These are phyloP conservation scores for Megaleporinus macrocephalus DNA, from an alignment of 2,113 vertebrate species.

Conservation along the genomic window DNA sequence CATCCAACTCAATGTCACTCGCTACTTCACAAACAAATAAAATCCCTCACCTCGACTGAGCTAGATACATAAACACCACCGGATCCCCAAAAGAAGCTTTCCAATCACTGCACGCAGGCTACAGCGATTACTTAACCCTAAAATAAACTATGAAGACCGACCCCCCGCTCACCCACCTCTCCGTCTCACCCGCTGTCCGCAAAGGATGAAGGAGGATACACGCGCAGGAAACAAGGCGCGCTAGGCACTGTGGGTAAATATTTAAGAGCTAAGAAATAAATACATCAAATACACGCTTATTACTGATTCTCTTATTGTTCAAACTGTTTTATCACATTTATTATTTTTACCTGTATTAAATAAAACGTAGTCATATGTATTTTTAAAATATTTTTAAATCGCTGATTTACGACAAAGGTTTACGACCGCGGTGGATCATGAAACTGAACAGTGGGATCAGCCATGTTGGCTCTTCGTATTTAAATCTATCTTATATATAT, in stretches of 20 bases:
- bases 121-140: fast-evolving
- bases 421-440: background rate
- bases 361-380: background rate
- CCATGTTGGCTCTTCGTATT: background rate
- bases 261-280: background rate
- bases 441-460: background rate
- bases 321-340: background rate
- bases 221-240: slow-evolving; percentile 24
- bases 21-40: background rate
- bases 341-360: background rate
- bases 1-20: slow-evolving; percentile 1
- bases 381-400: background rate
- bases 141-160: background rate
- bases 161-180: slow-evolving; percentile 22
- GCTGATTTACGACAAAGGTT: background rate
- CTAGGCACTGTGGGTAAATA: slow-evolving; percentile 18
- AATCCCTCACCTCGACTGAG: background rate
- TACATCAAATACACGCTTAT: background rate
- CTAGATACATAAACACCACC: no score
- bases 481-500: no score
- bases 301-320: background rate
- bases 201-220: slow-evolving; percentile 22
- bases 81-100: background rate
- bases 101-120: background rate
- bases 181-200: background rate